Evolutionary conservation across 2,888 invertebrate genomes (phyloP), one percentile per base, ranked within the genome.

Genomic region (Phalera bucephala): DNA sequence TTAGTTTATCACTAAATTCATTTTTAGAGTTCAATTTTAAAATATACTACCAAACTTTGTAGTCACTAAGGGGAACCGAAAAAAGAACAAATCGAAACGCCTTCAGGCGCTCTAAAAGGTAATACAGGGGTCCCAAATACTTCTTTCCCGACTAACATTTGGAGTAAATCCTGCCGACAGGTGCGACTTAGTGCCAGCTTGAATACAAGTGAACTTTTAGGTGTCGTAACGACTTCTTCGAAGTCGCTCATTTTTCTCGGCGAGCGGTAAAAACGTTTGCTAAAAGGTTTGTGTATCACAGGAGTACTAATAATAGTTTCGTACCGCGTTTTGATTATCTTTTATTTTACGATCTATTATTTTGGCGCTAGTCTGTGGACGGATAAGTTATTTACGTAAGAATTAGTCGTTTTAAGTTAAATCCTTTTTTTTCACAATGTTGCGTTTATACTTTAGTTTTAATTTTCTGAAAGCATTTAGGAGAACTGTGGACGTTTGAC

Each of bases 201-300:
- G 22, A 29, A 22, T 35, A 21, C 34, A 22, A 21, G 29, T 35
- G 21, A 29, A 35, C 28, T 35, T 35, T 35, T 29, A 29, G 29
- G 29, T 10, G 11, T 28, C 21, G 15, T 28, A 35, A 29, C 29
- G 23, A 35, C 22, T 29, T 23, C 11, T 35, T 35, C 23, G 9
- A 29, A 29, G 11, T 19, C 21, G 11, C 17, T 14, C 22, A 29
- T 35, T 29, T 22, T 6, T 28, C 17, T 10, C 15, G 11, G 23
- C 12, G 17, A 29, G 14, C 13, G 14, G 11, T 17, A 29, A 29
- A 28, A 17, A 19, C 11, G 19, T 11, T 29, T 8, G 14, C n/a
- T 27, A 27, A 27, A 25, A 27, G 14, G 13, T 14, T 27, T 9
- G 13, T 12, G 12, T 14, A 11, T 27, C 27, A n/a, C 14, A 9